Evolutionary conservation across 1,140 invertebrate genomes (phyloP).

Genomic region (Neoseiulus cucumeris): DNA sequence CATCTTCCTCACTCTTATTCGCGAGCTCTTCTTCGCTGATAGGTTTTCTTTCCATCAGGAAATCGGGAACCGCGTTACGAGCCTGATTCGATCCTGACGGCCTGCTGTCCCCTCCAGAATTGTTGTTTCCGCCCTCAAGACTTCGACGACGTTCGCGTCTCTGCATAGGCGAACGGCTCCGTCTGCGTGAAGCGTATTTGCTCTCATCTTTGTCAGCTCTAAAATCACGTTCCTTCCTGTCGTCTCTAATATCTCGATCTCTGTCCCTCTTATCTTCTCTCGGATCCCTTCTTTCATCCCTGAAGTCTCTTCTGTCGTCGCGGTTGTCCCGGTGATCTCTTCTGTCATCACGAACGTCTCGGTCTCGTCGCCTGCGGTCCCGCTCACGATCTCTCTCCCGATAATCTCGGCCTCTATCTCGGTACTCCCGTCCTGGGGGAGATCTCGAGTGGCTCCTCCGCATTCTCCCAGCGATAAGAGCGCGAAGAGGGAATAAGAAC

Average conservation of each 20-base stretch:
- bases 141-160: not conserved
- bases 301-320: not conserved
- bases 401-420: not conserved
- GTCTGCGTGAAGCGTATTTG: no score
- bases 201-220: no score
- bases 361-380: not conserved
- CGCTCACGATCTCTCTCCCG: not conserved
- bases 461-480: not conserved
- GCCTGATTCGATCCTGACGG: not conserved
- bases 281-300: not conserved
- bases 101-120: not conserved
- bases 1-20: constrained; percentile 69
- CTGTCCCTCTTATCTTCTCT: not conserved
- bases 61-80: constrained; percentile 19
- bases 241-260: not conserved
- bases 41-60: constrained; percentile 19
- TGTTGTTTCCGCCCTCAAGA: not conserved
- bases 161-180: not conserved
- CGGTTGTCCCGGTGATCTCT: not conserved
- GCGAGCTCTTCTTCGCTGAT: constrained; percentile 44
- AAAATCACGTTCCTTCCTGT: not conserved
- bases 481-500: no score
- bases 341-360: not conserved
- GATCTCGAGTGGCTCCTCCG: not conserved
- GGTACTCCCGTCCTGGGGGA: not conserved